Evolutionary conservation across 2,888 invertebrate genomes (phyloP).

Genomic region (Tipula lateralis): DNA sequence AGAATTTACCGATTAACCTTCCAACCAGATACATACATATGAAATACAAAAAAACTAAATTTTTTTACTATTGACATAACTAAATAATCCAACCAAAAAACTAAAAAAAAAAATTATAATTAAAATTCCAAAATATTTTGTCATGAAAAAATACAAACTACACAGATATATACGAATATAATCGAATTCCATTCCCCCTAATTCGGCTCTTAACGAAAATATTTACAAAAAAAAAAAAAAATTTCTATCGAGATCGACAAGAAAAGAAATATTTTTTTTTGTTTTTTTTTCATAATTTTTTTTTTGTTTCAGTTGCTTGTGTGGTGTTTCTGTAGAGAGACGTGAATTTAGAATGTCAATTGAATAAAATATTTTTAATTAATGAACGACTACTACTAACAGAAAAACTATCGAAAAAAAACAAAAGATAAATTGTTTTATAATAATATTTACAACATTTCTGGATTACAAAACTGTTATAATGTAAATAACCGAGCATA

Average conservation of each 20-base stretch:
- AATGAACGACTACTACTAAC: not conserved
- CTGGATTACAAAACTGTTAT: constrained; percentile 4
- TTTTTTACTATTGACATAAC: constrained; percentile 11
- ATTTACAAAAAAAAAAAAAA: constrained; percentile 15
- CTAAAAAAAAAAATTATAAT: not conserved
- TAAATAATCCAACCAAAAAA: constrained; percentile 11
- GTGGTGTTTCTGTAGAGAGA: constrained; percentile 4
- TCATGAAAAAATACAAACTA: constrained; percentile 2
- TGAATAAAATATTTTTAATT: not conserved
- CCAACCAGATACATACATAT: not conserved
- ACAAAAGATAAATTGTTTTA: not conserved
- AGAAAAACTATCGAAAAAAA: not conserved
- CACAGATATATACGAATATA: not conserved
- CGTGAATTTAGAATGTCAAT: constrained; percentile 16
- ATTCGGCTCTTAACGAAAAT: not conserved
- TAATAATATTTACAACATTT: not conserved
- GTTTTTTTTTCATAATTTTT: not conserved
- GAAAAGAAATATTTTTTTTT: constrained; percentile 25
- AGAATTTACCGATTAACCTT: constrained; percentile 19
- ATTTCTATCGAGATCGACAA: constrained; percentile 29
- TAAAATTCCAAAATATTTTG: constrained; percentile 24
- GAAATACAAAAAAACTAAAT: not conserved
- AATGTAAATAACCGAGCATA: not conserved
- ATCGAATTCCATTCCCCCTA: constrained; percentile 25
- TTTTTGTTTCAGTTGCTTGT: constrained; percentile 25